phyloP scores from a whole-genome alignment of 2,888 invertebrate species.

The Nymphalis polychloros region DNA sequence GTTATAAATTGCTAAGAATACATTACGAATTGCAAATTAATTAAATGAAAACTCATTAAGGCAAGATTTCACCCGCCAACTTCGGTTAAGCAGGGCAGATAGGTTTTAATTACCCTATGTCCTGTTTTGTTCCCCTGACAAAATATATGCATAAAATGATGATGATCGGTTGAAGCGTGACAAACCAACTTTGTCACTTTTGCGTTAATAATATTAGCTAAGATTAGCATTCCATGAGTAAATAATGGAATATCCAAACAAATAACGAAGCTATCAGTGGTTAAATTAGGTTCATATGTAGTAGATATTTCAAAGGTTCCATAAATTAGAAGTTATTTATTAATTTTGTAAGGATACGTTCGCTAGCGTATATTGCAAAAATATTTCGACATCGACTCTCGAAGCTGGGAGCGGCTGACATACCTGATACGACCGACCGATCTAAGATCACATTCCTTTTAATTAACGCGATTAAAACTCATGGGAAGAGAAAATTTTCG shows the following conservation, averaged over 20 bases:
- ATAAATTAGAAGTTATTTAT: slow-evolving; percentile 23
- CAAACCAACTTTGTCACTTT: no score
- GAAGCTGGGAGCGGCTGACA: slow-evolving; percentile 27
- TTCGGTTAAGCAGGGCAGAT: no score
- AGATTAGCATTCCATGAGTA: no score
- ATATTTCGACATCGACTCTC: slow-evolving; percentile 27
- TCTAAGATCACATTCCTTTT: slow-evolving; percentile 37
- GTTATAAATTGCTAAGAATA: not conserved
- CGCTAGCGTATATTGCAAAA: slow-evolving; percentile 29
- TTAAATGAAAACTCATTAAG: no score
- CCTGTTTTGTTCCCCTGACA: no score
- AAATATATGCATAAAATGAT: no score
- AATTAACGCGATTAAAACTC: slow-evolving; percentile 43
- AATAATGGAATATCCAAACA: not conserved
- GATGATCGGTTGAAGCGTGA: no score
- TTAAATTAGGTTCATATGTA: no score
- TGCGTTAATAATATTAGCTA: no score
- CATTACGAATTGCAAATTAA: no score
- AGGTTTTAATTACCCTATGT: no score
- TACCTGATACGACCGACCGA: slow-evolving; percentile 24
- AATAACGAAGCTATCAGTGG: not conserved
- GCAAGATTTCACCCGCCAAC: no score
- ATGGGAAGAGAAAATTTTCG: slow-evolving; percentile 36
- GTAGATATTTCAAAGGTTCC: not conserved
- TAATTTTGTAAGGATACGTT: slow-evolving; percentile 30